phyloP scores from a whole-genome alignment of 2,113 vertebrate genomes.

The Platichthys stellatus region DNA sequence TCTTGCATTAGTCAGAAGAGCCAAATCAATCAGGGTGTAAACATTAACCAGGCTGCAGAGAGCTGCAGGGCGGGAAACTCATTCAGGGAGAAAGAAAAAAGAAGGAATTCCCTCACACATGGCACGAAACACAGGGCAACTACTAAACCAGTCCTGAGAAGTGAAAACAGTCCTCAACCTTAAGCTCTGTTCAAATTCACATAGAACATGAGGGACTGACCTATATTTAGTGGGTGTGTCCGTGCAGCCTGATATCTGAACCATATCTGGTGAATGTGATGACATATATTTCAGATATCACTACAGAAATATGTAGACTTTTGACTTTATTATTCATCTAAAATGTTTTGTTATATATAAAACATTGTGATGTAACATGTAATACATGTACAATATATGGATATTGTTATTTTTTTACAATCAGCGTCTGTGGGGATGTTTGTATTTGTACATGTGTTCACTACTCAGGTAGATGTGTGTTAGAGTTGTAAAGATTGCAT shows the following conservation, averaged over 20 bases:
- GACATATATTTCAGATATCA: too few relatives aligned
- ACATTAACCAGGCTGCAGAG: constrained; percentile 64
- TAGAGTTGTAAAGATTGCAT: too few relatives aligned
- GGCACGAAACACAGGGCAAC: constrained; percentile 30
- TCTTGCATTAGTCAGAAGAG: constrained; percentile 58
- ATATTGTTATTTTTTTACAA: too few relatives aligned
- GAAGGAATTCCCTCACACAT: constrained; percentile 32
- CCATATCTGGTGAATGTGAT: too few relatives aligned
- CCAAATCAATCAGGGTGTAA: constrained; percentile 67
- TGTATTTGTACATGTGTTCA: too few relatives aligned
- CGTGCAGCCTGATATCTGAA: too few relatives aligned
- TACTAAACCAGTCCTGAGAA: constrained; percentile 16
- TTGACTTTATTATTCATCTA: neutral
- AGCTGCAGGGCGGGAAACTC: constrained; percentile 45
- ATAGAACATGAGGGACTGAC: neutral
- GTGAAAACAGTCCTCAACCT: constrained; percentile 41
- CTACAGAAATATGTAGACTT: too few relatives aligned
- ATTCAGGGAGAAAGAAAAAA: constrained; percentile 52
- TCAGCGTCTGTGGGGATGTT: too few relatives aligned
- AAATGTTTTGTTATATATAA: neutral
- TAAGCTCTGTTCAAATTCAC: neutral
- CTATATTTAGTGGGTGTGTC: neutral
- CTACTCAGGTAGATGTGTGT: too few relatives aligned
- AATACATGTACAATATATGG: too few relatives aligned
- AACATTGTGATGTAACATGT: neutral